Evolutionary conservation across 1,140 invertebrate species (phyloP).

Genomic region (Melitaea cinxia): DNA sequence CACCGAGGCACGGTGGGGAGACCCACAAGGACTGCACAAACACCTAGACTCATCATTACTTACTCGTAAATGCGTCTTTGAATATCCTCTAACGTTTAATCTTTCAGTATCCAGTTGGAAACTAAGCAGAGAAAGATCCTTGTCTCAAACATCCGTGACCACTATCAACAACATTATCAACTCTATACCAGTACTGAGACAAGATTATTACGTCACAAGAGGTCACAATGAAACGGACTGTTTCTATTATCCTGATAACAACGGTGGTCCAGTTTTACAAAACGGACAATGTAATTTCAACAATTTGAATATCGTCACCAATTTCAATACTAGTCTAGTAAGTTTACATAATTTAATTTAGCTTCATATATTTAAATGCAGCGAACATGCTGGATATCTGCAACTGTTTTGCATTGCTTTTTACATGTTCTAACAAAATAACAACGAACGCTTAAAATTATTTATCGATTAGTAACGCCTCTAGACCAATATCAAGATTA

Average conservation of each 20-base stretch:
- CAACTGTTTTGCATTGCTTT: no score
- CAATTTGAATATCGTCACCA: conserved; percentile 42
- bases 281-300: conserved; percentile 51
- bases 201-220: conserved; percentile 52
- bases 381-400: no score
- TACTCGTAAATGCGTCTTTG: background rate
- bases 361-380: no score
- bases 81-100: background rate
- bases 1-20: no score
- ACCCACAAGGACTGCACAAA: no score
- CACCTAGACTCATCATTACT: no score
- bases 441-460: no score
- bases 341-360: conserved; percentile 23
- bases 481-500: no score
- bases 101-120: conserved; percentile 65
- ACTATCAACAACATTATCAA: conserved; percentile 50
- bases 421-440: no score
- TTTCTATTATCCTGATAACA: conserved; percentile 68
- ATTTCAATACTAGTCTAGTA: conserved; percentile 51
- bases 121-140: conserved; percentile 48
- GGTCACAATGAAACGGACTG: conserved; percentile 56
- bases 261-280: conserved; percentile 59
- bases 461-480: no score
- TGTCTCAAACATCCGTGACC: conserved; percentile 34
- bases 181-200: conserved; percentile 48